These are phyloP conservation scores for Siderastrea radians DNA, from an alignment of 92 coral and sea anemone species.

Conservation along the genomic window DNA sequence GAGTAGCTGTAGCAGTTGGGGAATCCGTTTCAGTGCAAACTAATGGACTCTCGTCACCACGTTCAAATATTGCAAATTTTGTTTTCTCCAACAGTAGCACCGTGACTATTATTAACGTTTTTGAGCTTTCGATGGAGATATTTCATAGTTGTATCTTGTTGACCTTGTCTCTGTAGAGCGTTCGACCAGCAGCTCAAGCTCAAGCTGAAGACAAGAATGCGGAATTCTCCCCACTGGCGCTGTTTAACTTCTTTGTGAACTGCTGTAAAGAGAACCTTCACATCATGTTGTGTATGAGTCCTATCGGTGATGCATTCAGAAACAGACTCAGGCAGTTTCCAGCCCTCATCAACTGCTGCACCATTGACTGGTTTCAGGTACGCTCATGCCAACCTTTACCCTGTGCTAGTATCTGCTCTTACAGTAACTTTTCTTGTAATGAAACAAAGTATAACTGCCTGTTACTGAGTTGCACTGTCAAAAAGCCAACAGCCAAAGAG, in stretches of 20 bases:
- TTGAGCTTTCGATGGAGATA: too few species aligned
- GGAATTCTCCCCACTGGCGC: slow-evolving; percentile 96
- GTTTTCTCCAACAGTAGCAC: not conserved
- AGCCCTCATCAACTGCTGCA: slow-evolving; percentile 98
- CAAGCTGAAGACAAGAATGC: slow-evolving; percentile 99
- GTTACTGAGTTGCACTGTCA: too few species aligned
- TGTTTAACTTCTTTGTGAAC: slow-evolving; percentile 97
- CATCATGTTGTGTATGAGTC: slow-evolving; percentile 99
- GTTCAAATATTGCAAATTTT: too few species aligned
- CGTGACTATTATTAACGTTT: too few species aligned
- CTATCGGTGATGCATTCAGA: slow-evolving; percentile 99
- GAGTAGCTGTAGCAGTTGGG: not conserved
- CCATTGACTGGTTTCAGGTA: slow-evolving; percentile 99
- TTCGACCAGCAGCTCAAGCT: slow-evolving; percentile 97
- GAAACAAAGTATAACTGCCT: too few species aligned
- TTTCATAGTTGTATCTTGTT: not conserved
- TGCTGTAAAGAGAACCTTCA: slow-evolving; percentile 98
- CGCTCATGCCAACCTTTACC: not conserved
- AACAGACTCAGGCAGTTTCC: slow-evolving; percentile 98
- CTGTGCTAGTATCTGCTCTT: too few species aligned
- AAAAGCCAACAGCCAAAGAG: too few species aligned
- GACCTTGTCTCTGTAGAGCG: slow-evolving; percentile 69
- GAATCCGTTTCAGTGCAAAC: not conserved
- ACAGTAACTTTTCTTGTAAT: too few species aligned
- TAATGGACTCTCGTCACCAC: too few species aligned